Evolutionary conservation across 2,888 invertebrate species (phyloP).

Genomic region (Dryomyza anilis): DNA sequence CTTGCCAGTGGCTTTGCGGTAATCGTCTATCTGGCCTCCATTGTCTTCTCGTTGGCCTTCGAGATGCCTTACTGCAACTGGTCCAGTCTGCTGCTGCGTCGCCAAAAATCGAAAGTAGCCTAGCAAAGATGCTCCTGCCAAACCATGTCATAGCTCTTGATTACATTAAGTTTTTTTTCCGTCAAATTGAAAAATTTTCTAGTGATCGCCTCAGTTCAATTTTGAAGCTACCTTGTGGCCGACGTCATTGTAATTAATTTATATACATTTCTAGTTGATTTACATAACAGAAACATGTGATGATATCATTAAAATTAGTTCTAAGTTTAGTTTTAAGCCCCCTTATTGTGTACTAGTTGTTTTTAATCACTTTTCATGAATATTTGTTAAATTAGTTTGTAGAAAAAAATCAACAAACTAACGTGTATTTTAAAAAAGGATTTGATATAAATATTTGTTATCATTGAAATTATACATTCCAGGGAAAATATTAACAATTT

Average conservation of each 20-base stretch:
- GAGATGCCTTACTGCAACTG: slow-evolving; percentile 58
- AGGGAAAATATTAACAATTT: no score
- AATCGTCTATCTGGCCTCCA: slow-evolving; percentile 53
- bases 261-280: neutral
- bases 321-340: slow-evolving; percentile 10
- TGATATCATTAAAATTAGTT: slow-evolving; percentile 3
- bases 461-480: no score
- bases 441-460: no score
- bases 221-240: neutral
- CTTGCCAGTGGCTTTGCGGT: slow-evolving; percentile 55
- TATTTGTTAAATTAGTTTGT: no score
- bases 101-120: slow-evolving; percentile 23
- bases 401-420: no score
- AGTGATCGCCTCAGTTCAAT: neutral
- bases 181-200: neutral
- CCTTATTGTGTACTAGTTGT: neutral
- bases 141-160: neutral
- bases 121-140: slow-evolving; percentile 2
- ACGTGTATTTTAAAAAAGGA: no score
- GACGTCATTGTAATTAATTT: neutral
- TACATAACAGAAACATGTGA: slow-evolving; percentile 6
- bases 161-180: neutral
- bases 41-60: slow-evolving; percentile 55
- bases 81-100: slow-evolving; percentile 46
- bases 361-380: no score